Evolutionary conservation across 2,113 vertebrate species (phyloP), one percentile per base, ranked within the genome.

Genomic region (human (Homo sapiens)): DNA sequence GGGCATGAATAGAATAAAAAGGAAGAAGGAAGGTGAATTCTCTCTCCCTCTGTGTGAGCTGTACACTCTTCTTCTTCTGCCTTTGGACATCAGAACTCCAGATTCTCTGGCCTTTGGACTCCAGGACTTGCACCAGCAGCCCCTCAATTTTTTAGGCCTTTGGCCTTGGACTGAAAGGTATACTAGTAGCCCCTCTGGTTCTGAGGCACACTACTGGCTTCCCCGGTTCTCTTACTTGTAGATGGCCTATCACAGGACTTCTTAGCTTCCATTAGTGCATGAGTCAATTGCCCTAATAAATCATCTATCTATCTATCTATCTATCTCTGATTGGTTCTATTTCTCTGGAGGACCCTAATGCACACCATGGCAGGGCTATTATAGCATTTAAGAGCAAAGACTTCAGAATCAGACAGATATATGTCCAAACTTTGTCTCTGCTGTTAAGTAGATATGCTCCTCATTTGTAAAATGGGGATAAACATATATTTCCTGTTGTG

Each of bases 381-480:
- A 85, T 7, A 43, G 22, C 23, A 35, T 5, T 61, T 64, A 23
- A 45, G 22, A 93, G 76, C 1, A 32, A 30, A 6, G 27, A 50
- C 43, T 93, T 16, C 38, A 70, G 52, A 87, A 86, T 92, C 64
- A 72, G 81, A 83, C 2, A 82, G n/a, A 22, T n/a, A 1, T 14
- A 68, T 57, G 32, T 93, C 40, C 25, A 84, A 57, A 70, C 89
- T 50, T 32, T 91, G 66, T 8, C 38, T 92, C 6, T 89, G 45
- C 13, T 50, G 61, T 43, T 57, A 52, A 73, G 76, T 18, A 70
- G 43, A 48, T 66, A 61, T 57, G 35, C 61, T 94, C 4, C 45
- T 95, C 23, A 23, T 93, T 96, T 92, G 30, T 40, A 87, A 94
- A 93, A 66, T 68, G 40, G 32, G 52, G 14, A 89, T 83, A 55